Evolutionary conservation across 2,888 invertebrate genomes (phyloP).

Genomic region (Epinotia demarniana): DNA sequence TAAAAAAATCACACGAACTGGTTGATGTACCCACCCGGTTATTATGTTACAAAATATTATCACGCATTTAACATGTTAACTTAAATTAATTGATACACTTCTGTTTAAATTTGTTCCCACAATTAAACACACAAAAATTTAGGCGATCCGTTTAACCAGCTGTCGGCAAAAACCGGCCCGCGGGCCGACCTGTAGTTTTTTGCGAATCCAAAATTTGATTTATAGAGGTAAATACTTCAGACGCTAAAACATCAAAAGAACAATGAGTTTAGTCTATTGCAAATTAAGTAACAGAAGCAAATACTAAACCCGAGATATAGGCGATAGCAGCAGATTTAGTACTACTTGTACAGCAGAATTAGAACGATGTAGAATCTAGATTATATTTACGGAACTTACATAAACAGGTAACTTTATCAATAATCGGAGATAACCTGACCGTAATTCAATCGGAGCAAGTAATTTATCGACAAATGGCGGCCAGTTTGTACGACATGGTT

Average conservation of each 20-base stretch:
- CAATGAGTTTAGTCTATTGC: not conserved
- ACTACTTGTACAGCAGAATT: slow-evolving; percentile 54
- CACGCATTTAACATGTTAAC: slow-evolving; percentile 1
- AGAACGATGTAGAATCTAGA: slow-evolving; percentile 54
- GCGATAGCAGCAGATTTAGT: slow-evolving; percentile 36
- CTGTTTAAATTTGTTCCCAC: not conserved
- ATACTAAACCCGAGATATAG: slow-evolving; percentile 27
- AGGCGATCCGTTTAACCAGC: not conserved
- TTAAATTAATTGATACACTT: not conserved
- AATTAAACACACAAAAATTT: not conserved
- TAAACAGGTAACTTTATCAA: slow-evolving; percentile 57
- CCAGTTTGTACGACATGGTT: slow-evolving; percentile 50
- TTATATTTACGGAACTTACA: slow-evolving; percentile 57
- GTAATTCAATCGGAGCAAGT: slow-evolving; percentile 51
- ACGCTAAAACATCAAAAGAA: not conserved
- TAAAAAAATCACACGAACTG: slow-evolving; percentile 27
- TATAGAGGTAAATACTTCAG: too few relatives aligned
- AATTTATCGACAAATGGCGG: slow-evolving; percentile 49
- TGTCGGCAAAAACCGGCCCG: too few relatives aligned
- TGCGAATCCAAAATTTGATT: too few relatives aligned
- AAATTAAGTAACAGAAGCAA: slow-evolving; percentile 25
- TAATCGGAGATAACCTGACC: slow-evolving; percentile 52
- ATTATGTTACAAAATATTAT: slow-evolving; percentile 6
- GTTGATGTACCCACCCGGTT: not conserved
- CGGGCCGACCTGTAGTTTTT: not conserved